Evolutionary conservation across 2,888 invertebrate genomes (phyloP).

Genomic region (Erebia palarica): DNA sequence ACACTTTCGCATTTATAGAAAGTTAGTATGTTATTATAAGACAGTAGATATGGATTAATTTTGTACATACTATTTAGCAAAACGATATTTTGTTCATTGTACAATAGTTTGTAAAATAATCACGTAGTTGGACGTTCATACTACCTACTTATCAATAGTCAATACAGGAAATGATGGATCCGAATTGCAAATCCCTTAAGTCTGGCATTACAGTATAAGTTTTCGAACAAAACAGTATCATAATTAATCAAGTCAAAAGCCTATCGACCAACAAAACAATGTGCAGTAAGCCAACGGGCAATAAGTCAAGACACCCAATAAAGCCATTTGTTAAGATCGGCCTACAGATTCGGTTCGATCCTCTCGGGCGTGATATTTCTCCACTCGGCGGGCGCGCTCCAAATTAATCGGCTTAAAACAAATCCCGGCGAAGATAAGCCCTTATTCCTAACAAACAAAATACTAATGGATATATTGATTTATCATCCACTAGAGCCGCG

Average conservation of each 20-base stretch:
- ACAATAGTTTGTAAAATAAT: too few species aligned
- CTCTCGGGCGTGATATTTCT: conserved; percentile 52
- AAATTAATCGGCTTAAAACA: conserved; percentile 57
- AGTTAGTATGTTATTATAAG: too few species aligned
- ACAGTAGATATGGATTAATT: too few species aligned
- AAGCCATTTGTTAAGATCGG: conserved; percentile 69
- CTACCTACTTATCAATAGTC: too few species aligned
- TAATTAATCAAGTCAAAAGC: conserved; percentile 29
- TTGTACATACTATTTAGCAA: too few species aligned
- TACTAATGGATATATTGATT: conserved; percentile 29
- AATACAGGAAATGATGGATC: too few species aligned
- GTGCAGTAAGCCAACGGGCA: conserved; percentile 56
- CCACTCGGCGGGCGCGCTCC: conserved; percentile 51
- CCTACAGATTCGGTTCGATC: conserved; percentile 46
- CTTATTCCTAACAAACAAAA: conserved; percentile 32
- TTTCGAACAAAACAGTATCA: neutral
- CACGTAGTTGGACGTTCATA: too few species aligned
- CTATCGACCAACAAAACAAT: conserved; percentile 44
- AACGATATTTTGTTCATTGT: too few species aligned
- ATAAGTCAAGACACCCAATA: conserved; percentile 63
- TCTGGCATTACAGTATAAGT: neutral
- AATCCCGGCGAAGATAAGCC: conserved; percentile 33
- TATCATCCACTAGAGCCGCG: conserved; percentile 12
- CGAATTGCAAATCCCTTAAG: too few species aligned
- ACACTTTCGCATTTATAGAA: too few species aligned